Evolutionary conservation across 2,797 vertebrate genomes (phyloP), one percentile per base, ranked within the genome.

Genomic region (Lemur catta): DNA sequence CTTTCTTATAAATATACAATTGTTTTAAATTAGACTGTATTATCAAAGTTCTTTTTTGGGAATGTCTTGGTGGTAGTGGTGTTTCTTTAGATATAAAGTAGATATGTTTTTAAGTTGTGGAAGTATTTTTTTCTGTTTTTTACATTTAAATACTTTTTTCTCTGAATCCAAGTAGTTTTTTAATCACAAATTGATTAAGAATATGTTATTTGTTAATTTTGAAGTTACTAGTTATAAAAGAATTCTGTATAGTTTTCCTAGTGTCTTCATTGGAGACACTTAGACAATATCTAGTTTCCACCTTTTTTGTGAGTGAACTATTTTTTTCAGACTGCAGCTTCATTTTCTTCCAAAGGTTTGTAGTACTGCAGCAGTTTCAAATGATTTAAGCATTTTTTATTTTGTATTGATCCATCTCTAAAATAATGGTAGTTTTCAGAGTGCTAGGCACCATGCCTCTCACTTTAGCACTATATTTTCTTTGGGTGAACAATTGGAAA

Each of bases 341-440:
- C 22, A 78, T 87, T 91, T 91, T 43, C 33, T 48, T 18, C 1
- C 26, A 93, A 89, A 79, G 41, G 4, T 72, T 82, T 94, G 26
- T 50, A 95, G 63, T 72, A 55, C 15, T 76, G 28, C 8, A 92
- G 50, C 8, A 76, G 71, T 82, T 85, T 89, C 69, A 76, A 43
- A 74, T 82, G 18, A 67, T 57, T 63, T 91, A 30, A 84, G 14
- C 2, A 18, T 85, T 80, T 86, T 75, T 63, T 79, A 75, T 59
- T 94, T 69, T 57, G 28, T 33, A 92, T 82, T 89, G 84, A 93
- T 79, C 26, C 35, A 30, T 92, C 50, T 93, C 33, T 88, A 63
- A 88, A 91, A 93, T 89, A 55, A 78, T 78, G 13, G 12, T 41
- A 57, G 24, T 65, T 87, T 76, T 91, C 52, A 94, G 38, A 86